Evolutionary conservation across 2,113 vertebrate genomes (phyloP).

Genomic region (Poeciliopsis prolifica): DNA sequence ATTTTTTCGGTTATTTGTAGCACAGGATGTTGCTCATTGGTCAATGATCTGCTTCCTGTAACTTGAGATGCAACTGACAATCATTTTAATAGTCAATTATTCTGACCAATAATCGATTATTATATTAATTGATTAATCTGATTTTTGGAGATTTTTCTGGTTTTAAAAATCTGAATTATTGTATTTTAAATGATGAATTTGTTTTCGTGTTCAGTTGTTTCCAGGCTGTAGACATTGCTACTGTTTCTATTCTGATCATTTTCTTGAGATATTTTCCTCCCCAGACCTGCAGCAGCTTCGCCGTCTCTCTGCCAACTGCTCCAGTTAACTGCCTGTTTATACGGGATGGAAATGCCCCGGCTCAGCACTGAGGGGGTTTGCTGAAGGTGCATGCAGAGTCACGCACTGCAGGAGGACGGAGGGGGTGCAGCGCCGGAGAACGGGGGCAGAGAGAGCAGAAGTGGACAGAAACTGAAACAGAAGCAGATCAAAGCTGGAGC

Average conservation of each 20-base stretch:
- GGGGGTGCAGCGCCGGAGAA: neutral
- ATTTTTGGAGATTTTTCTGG: too few relatives aligned
- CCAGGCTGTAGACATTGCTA: neutral
- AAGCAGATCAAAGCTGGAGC: conserved; percentile 14
- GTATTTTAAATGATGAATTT: too few relatives aligned
- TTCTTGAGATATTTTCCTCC: neutral
- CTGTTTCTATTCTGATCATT: neutral
- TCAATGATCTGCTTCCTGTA: too few relatives aligned
- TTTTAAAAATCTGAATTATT: too few relatives aligned
- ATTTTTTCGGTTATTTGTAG: too few relatives aligned
- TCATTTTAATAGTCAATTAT: too few relatives aligned
- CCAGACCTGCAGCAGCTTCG: neutral
- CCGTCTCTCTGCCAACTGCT: neutral
- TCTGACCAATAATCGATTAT: too few relatives aligned
- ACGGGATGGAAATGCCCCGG: conserved; percentile 28
- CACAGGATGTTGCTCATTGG: too few relatives aligned
- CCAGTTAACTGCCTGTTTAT: neutral
- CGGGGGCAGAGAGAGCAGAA: neutral
- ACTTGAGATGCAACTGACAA: too few relatives aligned
- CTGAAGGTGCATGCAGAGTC: conserved; percentile 56
- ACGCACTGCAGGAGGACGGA: conserved; percentile 53
- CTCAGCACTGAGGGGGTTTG: conserved; percentile 37
- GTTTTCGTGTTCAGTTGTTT: too few relatives aligned
- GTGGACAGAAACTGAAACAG: neutral
- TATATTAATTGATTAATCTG: too few relatives aligned